Evolutionary conservation across 2,113 vertebrate species (phyloP), one percentile per base, ranked within the genome.

Genomic region (Passer montanus): DNA sequence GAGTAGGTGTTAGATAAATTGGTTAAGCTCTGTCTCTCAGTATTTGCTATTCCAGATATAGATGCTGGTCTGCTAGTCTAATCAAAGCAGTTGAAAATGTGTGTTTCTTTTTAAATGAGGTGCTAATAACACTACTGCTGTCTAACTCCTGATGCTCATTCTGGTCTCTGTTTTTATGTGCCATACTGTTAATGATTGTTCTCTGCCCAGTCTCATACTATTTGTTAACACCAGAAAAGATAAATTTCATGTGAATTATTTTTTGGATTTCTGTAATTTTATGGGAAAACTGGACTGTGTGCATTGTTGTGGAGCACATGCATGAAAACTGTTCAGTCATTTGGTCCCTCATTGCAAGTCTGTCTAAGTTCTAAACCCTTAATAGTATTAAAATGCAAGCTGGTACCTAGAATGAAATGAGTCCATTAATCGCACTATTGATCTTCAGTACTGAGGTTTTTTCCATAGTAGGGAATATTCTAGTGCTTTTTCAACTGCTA

Each of bases 361-460:
- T 93, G 30, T 81, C 60, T 93, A 62, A 58, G 14, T 90, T 91
- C 49, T 95, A 70, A 93, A 95, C 79, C 49, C 30, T 84, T 97
- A 94, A 95, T 90, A 30, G 30, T 66, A 93, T 95, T 89, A 94
- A 94, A 96, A 86, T 63, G 68, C 81, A 92, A 95, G 93, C 96
- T 85, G 41, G 13, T 89, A 68, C 93, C 76, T 95, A 37, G 55
- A 90, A 64, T 53, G 53, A 94, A 86, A 73, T 95, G 84, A 94
- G 24, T 88, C 67, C 35, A 30, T 92, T 95, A 86, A 90, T 97
- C 66, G 90, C 47, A 72, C 79, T 82, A 26, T 28, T 89, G 37
- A 74, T 84, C 62, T 79, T 81, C 44, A 66, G 22, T 62, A 44
- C 20, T n/a, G 64, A 90, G 31, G 26, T 49, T 69, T 84, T 67